These are phyloP conservation scores for Dryomyza anilis DNA, from an alignment of 2,888 invertebrate species.

Conservation along the genomic window DNA sequence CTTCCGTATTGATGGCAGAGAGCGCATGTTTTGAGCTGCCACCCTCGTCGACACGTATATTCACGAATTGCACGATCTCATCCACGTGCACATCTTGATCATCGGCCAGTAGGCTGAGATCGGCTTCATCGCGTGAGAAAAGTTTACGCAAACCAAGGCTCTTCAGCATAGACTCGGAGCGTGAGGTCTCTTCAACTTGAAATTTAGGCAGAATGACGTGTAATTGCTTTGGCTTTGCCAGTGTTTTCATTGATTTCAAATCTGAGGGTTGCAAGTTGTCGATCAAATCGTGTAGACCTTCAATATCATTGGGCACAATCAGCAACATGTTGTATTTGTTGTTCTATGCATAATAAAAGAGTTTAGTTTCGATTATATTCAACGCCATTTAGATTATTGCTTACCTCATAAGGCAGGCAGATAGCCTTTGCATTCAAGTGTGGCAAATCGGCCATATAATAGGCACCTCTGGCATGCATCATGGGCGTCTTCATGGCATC, in stretches of 20 bases:
- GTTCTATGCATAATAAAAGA: constrained; percentile 60
- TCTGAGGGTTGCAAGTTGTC: constrained; percentile 64
- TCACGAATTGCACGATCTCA: constrained; percentile 71
- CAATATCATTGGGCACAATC: constrained; percentile 66
- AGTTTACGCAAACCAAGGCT: constrained; percentile 67
- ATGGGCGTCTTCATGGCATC: constrained; percentile 69
- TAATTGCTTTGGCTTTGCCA: constrained; percentile 52
- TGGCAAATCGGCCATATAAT: constrained; percentile 67
- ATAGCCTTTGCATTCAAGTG: constrained; percentile 72
- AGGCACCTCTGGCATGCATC: constrained; percentile 71
- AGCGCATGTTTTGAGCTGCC: constrained; percentile 63
- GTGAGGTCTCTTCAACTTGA: constrained; percentile 69
- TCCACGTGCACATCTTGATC: constrained; percentile 70
- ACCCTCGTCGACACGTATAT: constrained; percentile 68
- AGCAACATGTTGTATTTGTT: constrained; percentile 67
- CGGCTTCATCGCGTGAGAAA: constrained; percentile 66
- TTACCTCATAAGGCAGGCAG: constrained; percentile 77
- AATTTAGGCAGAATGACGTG: constrained; percentile 67
- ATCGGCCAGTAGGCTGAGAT: constrained; percentile 66
- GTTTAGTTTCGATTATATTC: not conserved
- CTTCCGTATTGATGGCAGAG: constrained; percentile 49
- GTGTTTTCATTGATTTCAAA: constrained; percentile 40
- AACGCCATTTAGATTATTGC: constrained; percentile 33
- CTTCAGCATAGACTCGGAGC: constrained; percentile 66
- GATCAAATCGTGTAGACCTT: constrained; percentile 66